Evolutionary conservation across 2,797 vertebrate species (phyloP).

Genomic region (Sebastes flavidus): DNA sequence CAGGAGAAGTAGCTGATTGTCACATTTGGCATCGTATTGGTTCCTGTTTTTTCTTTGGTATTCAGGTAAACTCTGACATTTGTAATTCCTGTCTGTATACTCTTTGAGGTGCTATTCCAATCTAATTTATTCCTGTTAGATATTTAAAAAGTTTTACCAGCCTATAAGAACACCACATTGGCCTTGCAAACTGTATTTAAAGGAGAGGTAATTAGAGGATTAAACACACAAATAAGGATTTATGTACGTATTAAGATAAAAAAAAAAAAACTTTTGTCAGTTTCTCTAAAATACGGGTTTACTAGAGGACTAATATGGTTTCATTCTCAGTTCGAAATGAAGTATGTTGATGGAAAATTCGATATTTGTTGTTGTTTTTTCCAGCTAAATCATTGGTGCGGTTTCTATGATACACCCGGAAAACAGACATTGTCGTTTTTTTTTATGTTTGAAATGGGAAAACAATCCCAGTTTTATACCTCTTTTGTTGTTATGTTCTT

Average conservation of each 20-base stretch:
- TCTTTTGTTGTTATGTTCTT: constrained; percentile 69
- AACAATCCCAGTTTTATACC: constrained; percentile 75
- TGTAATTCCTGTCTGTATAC: constrained; percentile 84
- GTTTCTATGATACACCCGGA: constrained; percentile 58
- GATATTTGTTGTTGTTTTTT: constrained; percentile 39
- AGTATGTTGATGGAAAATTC: constrained; percentile 61
- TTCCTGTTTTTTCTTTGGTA: constrained; percentile 74
- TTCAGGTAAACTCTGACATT: constrained; percentile 79
- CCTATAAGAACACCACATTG: constrained; percentile 86
- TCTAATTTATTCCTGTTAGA: constrained; percentile 78
- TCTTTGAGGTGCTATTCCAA: constrained; percentile 83
- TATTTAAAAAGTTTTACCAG: constrained; percentile 78
- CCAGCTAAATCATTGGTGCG: constrained; percentile 45
- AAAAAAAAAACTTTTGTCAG: constrained; percentile 59
- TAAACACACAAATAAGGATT: constrained; percentile 66
- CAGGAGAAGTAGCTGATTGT: constrained; percentile 81
- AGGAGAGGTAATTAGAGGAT: constrained; percentile 74
- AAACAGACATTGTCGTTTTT: constrained; percentile 52
- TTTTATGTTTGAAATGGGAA: constrained; percentile 63
- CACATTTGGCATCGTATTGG: constrained; percentile 73
- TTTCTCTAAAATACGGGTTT: constrained; percentile 86
- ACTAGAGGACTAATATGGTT: constrained; percentile 79
- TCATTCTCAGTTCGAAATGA: constrained; percentile 77
- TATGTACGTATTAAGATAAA: constrained; percentile 55
- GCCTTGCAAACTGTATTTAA: constrained; percentile 86